Evolutionary conservation across 2,888 invertebrate genomes (phyloP).

Genomic region (Notodonta dromedarius): DNA sequence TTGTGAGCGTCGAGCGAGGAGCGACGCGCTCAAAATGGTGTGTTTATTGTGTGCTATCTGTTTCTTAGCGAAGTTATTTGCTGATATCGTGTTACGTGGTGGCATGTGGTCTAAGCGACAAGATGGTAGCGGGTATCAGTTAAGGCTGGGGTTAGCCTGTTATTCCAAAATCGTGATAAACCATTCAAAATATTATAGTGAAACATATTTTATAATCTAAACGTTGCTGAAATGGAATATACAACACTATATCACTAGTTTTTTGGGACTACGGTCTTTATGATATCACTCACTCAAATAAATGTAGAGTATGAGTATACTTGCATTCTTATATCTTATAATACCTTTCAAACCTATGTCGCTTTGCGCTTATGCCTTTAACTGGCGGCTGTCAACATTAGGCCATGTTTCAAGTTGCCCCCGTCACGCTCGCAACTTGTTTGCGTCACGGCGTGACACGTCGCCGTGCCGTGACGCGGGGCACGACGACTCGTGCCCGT

Average conservation of each 20-base stretch:
- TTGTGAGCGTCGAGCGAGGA: slow-evolving; percentile 42
- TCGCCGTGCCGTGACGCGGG: slow-evolving; percentile 30
- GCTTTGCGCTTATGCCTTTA: slow-evolving; percentile 1
- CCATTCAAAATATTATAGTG: too few species aligned
- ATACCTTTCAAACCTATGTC: background rate
- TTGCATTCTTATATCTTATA: background rate
- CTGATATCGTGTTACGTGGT: slow-evolving; percentile 35
- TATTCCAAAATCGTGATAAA: too few species aligned
- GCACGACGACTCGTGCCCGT: slow-evolving; percentile 32
- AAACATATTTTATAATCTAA: too few species aligned
- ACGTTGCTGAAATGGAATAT: too few species aligned
- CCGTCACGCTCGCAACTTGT: slow-evolving; percentile 58
- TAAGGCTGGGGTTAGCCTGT: too few species aligned
- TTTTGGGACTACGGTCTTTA: too few species aligned
- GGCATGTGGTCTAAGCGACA: slow-evolving; percentile 17
- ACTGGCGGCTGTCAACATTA: slow-evolving; percentile 23
- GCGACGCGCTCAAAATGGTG: slow-evolving; percentile 34
- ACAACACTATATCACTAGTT: too few species aligned
- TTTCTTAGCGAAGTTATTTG: slow-evolving; percentile 46
- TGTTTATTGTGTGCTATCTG: slow-evolving; percentile 48
- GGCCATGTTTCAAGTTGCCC: slow-evolving; percentile 38
- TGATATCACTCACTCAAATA: too few species aligned
- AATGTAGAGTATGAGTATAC: background rate
- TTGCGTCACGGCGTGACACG: slow-evolving; percentile 55
- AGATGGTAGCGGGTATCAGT: slow-evolving; percentile 2